Evolutionary conservation across 2,888 invertebrate species (phyloP).

Genomic region (Nysson spinosus): DNA sequence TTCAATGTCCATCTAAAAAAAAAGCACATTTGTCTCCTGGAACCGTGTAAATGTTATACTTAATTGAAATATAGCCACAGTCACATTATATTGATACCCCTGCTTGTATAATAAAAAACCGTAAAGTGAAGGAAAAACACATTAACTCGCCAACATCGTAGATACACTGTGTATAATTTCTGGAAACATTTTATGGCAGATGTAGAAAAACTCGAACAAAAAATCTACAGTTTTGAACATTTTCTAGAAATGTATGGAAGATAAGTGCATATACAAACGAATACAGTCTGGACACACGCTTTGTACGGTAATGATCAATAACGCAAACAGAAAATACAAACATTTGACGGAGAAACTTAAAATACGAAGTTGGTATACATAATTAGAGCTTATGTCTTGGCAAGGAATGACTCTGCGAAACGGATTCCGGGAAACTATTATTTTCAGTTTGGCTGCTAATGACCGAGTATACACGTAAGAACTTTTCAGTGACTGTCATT

Average conservation of each 20-base stretch:
- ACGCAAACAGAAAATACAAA: not conserved
- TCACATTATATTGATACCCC: constrained; percentile 3
- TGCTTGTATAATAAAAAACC: no score
- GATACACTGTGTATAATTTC: no score
- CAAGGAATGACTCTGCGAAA: constrained; percentile 40
- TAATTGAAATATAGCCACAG: constrained; percentile 7
- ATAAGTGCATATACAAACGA: no score
- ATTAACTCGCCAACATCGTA: no score
- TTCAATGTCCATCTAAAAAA: not conserved
- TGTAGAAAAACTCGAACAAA: no score
- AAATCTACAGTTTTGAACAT: no score
- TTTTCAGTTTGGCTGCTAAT: constrained; percentile 53
- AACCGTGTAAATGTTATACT: not conserved
- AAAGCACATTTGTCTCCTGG: constrained; percentile 7
- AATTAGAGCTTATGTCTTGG: constrained; percentile 44
- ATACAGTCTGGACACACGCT: no score
- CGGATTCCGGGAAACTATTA: constrained; percentile 53
- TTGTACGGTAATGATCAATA: no score
- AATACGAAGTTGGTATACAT: constrained; percentile 5
- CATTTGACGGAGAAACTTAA: no score
- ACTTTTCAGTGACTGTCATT: not conserved
- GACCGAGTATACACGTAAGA: constrained; percentile 6
- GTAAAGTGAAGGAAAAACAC: not conserved
- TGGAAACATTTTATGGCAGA: no score
- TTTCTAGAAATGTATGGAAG: no score